These are phyloP conservation scores for Drymodes brunneopygia DNA, from an alignment of 2,113 vertebrate species.

Conservation along the genomic window DNA sequence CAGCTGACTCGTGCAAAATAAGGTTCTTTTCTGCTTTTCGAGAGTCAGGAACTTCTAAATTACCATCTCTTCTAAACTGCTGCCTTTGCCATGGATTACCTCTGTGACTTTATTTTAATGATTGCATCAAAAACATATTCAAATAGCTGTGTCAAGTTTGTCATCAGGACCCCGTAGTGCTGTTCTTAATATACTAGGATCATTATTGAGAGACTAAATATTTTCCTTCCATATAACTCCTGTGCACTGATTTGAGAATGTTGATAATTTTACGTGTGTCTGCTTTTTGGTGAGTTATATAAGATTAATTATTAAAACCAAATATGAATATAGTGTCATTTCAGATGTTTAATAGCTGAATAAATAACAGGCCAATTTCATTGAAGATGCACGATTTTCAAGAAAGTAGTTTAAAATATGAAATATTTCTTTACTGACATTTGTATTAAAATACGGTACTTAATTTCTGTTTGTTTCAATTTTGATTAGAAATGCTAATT, in stretches of 20 bases:
- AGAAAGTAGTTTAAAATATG: background rate
- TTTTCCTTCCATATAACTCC: background rate
- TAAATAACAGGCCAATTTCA: background rate
- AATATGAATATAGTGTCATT: background rate
- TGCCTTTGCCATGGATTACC: background rate
- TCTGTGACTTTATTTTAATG: background rate
- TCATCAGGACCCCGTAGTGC: background rate
- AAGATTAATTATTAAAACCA: background rate
- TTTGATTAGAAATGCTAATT: background rate
- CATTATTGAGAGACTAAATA: background rate
- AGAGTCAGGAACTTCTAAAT: background rate
- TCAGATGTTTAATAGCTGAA: background rate
- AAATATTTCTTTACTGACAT: background rate
- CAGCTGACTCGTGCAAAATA: background rate
- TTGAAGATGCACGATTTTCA: background rate
- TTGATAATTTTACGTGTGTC: background rate
- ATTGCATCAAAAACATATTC: background rate
- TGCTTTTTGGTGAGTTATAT: background rate
- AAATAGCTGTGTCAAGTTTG: background rate
- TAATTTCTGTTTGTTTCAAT: slow-evolving; percentile 5
- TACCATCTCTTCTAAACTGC: background rate
- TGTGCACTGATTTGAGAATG: background rate
- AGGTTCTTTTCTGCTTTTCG: background rate
- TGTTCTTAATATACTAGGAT: background rate
- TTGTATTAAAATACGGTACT: background rate